Percentiles rank a stretch among this genome's conserved stretches.
phyloP scores from a whole-genome alignment of 2,113 vertebrate genomes.

The Lathamus discolor region DNA sequence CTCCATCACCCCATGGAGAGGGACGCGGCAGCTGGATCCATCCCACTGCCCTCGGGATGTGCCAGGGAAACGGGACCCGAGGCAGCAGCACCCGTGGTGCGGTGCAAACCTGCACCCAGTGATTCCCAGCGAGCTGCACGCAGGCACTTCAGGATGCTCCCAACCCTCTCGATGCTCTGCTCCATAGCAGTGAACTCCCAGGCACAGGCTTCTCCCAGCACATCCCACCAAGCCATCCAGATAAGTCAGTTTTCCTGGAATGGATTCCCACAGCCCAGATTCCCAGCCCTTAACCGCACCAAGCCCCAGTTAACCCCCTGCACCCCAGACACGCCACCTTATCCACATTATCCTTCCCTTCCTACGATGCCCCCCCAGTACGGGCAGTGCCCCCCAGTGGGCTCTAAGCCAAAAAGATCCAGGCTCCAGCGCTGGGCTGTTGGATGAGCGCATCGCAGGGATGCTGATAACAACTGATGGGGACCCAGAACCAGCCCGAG shows the following conservation, averaged over 20 bases:
- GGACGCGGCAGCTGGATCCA: fast-evolving
- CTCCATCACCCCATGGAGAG: fast-evolving
- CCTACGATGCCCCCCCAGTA: too few species aligned
- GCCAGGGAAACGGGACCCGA: background rate
- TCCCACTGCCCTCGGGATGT: background rate
- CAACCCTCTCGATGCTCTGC: background rate
- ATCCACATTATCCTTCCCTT: background rate
- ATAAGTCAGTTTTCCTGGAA: background rate
- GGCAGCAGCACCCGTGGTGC: background rate
- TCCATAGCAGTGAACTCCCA: fast-evolving
- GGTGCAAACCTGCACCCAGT: background rate
- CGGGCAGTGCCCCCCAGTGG: fast-evolving
- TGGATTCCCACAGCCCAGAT: background rate
- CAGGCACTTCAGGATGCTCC: background rate
- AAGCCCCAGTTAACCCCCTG: background rate
- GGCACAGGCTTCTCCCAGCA: background rate
- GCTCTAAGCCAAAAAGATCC: background rate
- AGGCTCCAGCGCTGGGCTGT: background rate
- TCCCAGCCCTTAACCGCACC: background rate
- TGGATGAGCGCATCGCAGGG: fast-evolving
- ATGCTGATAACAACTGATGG: background rate
- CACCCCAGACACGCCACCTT: fast-evolving
- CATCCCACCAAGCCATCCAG: background rate
- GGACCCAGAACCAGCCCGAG: background rate
- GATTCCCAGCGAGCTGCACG: background rate